These are phyloP conservation scores for Colletes collaris DNA, from an alignment of 2,888 invertebrate genomes.

Conservation along the genomic window DNA sequence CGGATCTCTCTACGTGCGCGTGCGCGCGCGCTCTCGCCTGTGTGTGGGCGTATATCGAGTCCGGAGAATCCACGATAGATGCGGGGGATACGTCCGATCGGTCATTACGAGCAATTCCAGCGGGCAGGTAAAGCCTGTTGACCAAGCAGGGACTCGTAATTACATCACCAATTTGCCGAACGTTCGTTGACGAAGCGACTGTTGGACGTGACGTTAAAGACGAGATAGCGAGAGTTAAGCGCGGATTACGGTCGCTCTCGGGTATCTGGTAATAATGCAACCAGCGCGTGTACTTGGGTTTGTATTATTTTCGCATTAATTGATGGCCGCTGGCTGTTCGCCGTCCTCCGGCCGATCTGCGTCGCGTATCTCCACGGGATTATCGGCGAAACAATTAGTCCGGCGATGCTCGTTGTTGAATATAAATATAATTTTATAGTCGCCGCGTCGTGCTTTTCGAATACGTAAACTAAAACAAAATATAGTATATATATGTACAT, in stretches of 20 bases:
- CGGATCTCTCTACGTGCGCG: neutral
- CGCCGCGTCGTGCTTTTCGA: no score
- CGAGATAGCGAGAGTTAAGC: conserved; percentile 43
- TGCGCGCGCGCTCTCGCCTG: neutral
- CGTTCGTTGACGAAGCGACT: conserved; percentile 56
- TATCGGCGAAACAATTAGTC: conserved; percentile 45
- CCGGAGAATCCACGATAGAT: conserved; percentile 42
- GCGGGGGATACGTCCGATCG: conserved; percentile 53
- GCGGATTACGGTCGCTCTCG: conserved; percentile 25
- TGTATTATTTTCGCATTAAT: conserved; percentile 48
- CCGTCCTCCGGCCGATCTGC: neutral
- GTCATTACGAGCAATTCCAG: conserved; percentile 63
- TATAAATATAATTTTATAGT: neutral
- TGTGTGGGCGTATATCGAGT: neutral
- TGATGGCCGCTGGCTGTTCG: conserved; percentile 17
- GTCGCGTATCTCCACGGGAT: neutral
- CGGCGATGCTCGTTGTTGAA: conserved; percentile 24
- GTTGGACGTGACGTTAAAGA: conserved; percentile 61
- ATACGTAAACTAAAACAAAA: no score
- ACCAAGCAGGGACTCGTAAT: conserved; percentile 61
- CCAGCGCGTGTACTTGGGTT: conserved; percentile 26
- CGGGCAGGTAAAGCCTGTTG: conserved; percentile 59
- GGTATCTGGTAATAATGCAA: conserved; percentile 14
- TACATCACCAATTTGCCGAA: conserved; percentile 65
- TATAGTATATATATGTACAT: no score